Evolutionary conservation across 2,888 invertebrate genomes (phyloP), one percentile per base, ranked within the genome.

Genomic region (Caradrina kadenii): DNA sequence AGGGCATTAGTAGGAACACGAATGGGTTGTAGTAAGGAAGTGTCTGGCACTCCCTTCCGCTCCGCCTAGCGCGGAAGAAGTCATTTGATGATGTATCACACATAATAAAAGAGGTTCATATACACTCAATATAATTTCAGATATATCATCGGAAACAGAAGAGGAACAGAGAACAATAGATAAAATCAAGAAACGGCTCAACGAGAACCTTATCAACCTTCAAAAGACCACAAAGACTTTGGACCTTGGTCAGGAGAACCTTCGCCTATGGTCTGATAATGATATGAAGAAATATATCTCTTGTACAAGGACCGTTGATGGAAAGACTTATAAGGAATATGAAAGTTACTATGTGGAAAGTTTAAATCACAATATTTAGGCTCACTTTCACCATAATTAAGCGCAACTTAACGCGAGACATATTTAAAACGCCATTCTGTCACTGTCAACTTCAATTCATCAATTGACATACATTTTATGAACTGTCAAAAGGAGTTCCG

Each of bases 101-200:
- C n/a, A n/a, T n/a, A n/a, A n/a, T n/a, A 6, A 35, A 35, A 8
- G 8, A 1, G 26, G 26, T 26, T 26, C 26, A 26, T 26, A 26
- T 35, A 35, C 13, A 42, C 15, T 42, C 42, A 17, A 17, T 45
- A 22, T 63, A 63, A 68, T 88, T 85, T 26, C 89, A 95, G 95
- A 94, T 79, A 88, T 94, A 67, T 80, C 85, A 6, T 67, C 86
- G 1, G 86, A 86, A 64, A 86, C 58, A 7, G 83, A 87, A 61
- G 87, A 92, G 69, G 94, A 94, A 78, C 87, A 87, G 0, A 81
- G 81, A 5, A 80, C 75, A 1, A 75, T 87, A 17, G 95, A 96
- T 77, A 90, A 86, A 76, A 89, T 93, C 15, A 95, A 95, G 79
- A 95, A 94, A 66, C 83, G 86, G 0, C 87, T 94, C 1, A 89